Evolutionary conservation across 2,797 vertebrate genomes (phyloP).

Genomic region (Decapterus maruadsi): DNA sequence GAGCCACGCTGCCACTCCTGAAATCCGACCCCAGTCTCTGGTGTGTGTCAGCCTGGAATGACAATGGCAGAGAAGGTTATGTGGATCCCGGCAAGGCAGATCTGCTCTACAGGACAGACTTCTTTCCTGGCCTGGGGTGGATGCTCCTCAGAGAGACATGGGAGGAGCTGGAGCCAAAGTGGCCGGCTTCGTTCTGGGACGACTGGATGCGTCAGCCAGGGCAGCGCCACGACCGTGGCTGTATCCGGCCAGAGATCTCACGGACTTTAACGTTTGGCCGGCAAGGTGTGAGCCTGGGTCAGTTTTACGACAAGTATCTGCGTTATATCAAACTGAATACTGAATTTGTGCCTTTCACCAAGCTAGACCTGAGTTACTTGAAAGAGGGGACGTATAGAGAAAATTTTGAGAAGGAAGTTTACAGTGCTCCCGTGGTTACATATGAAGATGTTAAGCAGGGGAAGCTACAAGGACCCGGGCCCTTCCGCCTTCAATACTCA

Average conservation of each 20-base stretch:
- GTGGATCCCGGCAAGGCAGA: slow-evolving; percentile 84
- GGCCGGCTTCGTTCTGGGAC: slow-evolving; percentile 95
- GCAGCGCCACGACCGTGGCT: slow-evolving; percentile 89
- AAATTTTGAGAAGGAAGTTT: slow-evolving; percentile 86
- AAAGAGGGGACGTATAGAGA: slow-evolving; percentile 84
- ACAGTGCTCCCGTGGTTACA: slow-evolving; percentile 83
- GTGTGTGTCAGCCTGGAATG: slow-evolving; percentile 97
- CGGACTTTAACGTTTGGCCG: slow-evolving; percentile 94
- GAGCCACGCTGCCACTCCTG: slow-evolving; percentile 86
- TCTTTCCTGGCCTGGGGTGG: slow-evolving; percentile 96
- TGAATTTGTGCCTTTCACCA: slow-evolving; percentile 93
- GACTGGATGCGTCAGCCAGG: slow-evolving; percentile 96
- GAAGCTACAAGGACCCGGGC: slow-evolving; percentile 78
- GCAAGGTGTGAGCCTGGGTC: slow-evolving; percentile 95
- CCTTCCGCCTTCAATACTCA: slow-evolving; percentile 91
- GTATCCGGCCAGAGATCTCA: slow-evolving; percentile 93
- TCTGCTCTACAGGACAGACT: slow-evolving; percentile 94
- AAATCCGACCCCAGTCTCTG: slow-evolving; percentile 87
- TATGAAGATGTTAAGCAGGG: slow-evolving; percentile 89
- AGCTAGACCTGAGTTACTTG: slow-evolving; percentile 90
- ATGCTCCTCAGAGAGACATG: slow-evolving; percentile 89
- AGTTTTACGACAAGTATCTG: slow-evolving; percentile 96
- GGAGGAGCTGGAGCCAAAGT: slow-evolving; percentile 94
- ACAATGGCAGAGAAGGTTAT: slow-evolving; percentile 92
- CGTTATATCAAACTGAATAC: slow-evolving; percentile 94